These are phyloP conservation scores for Tiphia femorata DNA, from an alignment of 2,888 invertebrate species.

Conservation along the genomic window DNA sequence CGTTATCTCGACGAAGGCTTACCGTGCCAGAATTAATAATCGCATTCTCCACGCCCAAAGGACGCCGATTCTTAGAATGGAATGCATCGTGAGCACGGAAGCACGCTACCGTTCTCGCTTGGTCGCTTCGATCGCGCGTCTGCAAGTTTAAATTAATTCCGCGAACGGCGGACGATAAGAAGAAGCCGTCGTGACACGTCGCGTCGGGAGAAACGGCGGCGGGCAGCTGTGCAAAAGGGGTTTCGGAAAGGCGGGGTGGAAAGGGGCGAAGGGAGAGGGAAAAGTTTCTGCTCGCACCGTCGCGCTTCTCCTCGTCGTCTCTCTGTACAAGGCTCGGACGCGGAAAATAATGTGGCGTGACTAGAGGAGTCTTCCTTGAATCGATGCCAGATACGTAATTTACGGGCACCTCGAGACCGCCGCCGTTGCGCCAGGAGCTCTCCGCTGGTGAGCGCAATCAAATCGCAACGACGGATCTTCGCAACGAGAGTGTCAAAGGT, in stretches of 20 bases:
- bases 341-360: constrained; percentile 40
- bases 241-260: no score
- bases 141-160: no score
- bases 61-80: background rate
- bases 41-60: background rate
- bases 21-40: no score
- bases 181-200: no score
- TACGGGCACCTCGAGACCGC: constrained; percentile 17
- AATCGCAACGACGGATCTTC: background rate
- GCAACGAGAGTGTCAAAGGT: background rate
- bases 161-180: no score
- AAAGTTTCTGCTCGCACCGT: no score
- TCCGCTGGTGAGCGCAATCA: background rate
- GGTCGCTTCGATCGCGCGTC: no score
- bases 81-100: background rate
- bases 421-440: background rate
- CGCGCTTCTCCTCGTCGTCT: constrained; percentile 24
- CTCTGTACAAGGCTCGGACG: constrained; percentile 24
- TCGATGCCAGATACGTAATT: constrained; percentile 46
- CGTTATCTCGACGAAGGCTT: no score
- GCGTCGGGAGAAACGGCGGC: no score
- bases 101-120: background rate
- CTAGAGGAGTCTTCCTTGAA: constrained; percentile 39
- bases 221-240: no score
- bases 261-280: no score